These are phyloP conservation scores for Ctenicera cuprea DNA, from an alignment of 2,888 invertebrate species.

Conservation along the genomic window DNA sequence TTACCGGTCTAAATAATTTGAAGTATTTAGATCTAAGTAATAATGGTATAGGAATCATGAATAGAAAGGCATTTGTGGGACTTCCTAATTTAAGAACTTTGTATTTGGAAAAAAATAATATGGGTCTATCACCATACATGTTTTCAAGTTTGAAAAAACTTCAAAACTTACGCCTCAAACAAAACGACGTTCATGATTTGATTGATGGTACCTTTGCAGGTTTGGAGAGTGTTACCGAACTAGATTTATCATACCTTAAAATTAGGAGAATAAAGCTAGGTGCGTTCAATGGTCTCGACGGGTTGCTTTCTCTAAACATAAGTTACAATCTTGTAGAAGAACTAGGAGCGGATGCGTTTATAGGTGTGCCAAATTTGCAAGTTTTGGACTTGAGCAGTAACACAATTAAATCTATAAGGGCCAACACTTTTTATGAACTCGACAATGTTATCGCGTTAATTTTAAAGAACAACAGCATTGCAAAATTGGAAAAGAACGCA, in stretches of 20 bases:
- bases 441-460: not conserved
- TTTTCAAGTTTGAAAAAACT: slow-evolving; percentile 35
- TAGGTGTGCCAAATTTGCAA: not conserved
- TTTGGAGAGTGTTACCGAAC: not conserved
- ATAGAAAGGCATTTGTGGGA: not conserved
- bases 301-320: slow-evolving; percentile 3
- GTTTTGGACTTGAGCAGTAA: slow-evolving; percentile 25
- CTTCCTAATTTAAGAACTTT: not conserved
- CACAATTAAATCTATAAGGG: not conserved
- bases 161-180: not conserved
- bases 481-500: not conserved
- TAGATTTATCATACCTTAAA: not conserved
- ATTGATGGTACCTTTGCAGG: not conserved
- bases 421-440: slow-evolving; percentile 11
- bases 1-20: not conserved
- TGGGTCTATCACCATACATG: slow-evolving; percentile 20
- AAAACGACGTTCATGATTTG: not conserved
- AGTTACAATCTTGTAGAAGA: slow-evolving; percentile 15
- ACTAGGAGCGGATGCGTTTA: not conserved
- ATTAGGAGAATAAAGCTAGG: not conserved
- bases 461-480: not conserved
- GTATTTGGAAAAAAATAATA: not conserved
- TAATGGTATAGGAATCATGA: not conserved
- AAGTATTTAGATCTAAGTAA: slow-evolving; percentile 7
- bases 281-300: not conserved